Evolutionary conservation across 2,797 vertebrate species (phyloP).

Genomic region (Danio albolineatus): DNA sequence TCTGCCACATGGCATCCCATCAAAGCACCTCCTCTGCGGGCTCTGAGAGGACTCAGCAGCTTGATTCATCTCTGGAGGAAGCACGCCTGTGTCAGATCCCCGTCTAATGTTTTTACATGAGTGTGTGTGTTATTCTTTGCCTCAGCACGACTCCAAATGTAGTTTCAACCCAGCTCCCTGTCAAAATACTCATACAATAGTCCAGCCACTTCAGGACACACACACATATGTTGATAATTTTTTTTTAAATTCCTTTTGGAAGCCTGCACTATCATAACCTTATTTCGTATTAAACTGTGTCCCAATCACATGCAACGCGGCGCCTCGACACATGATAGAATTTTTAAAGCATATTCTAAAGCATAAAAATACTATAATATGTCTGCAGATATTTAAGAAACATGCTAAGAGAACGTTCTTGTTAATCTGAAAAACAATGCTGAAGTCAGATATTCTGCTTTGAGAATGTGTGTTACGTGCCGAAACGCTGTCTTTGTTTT

Average conservation of each 20-base stretch:
- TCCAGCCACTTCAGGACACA: conserved; percentile 43
- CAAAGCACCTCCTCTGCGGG: conserved; percentile 77
- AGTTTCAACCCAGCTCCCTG: conserved; percentile 59
- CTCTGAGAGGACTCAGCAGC: conserved; percentile 71
- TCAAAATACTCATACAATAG: conserved; percentile 49
- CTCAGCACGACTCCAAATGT: conserved; percentile 56
- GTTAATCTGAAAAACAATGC: no score
- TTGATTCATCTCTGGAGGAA: conserved; percentile 67
- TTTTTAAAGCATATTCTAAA: no score
- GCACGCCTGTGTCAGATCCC: conserved; percentile 72
- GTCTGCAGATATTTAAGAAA: no score
- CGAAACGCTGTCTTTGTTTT: no score
- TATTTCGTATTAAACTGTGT: background rate
- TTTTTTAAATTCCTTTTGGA: conserved; percentile 8
- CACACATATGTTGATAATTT: conserved; percentile 20
- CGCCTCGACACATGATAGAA: no score
- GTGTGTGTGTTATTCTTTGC: conserved; percentile 65
- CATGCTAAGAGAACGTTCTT: no score
- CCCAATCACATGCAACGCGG: no score
- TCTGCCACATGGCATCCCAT: conserved; percentile 82
- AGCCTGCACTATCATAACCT: conserved; percentile 21
- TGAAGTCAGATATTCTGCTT: no score
- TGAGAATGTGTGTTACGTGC: no score
- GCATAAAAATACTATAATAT: no score
- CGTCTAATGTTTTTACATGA: conserved; percentile 70